Evolutionary conservation across 2,888 invertebrate genomes (phyloP).

Genomic region (Drosophila cognata): DNA sequence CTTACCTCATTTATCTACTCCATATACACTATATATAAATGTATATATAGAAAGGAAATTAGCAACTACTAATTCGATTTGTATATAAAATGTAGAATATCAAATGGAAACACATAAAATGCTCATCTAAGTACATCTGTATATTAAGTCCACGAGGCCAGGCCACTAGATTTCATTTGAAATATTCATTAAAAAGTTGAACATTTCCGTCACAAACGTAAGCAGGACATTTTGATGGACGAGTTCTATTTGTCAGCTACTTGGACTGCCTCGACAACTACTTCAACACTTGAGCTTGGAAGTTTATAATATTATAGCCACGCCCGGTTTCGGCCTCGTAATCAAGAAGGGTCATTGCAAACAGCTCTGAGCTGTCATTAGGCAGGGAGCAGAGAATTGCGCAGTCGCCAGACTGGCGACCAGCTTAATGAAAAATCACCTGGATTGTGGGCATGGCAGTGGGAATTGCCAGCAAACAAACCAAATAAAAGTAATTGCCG

Average conservation of each 20-base stretch:
- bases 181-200: not conserved
- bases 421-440: constrained; percentile 2
- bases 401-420: not conserved
- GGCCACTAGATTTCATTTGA: not conserved
- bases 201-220: not conserved
- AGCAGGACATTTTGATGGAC: not conserved
- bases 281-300: not conserved
- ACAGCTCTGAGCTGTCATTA: not conserved
- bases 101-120: not conserved
- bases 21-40: not conserved
- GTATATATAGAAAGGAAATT: not conserved
- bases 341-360: constrained; percentile 5
- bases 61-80: not conserved
- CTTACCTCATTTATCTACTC: not conserved
- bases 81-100: not conserved
- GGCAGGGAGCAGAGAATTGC: not conserved
- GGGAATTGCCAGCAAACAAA: constrained; percentile 5
- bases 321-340: not conserved
- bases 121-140: not conserved
- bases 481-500: constrained; percentile 9
- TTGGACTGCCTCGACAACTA: not conserved
- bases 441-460: constrained; percentile 7
- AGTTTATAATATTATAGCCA: not conserved
- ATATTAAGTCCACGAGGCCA: not conserved
- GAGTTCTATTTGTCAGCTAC: not conserved